Percentiles rank a stretch among this genome's conserved stretches.
Conservation (phyloP, 2,888 invertebrate species). For the Pedicia rivosa region DNA sequence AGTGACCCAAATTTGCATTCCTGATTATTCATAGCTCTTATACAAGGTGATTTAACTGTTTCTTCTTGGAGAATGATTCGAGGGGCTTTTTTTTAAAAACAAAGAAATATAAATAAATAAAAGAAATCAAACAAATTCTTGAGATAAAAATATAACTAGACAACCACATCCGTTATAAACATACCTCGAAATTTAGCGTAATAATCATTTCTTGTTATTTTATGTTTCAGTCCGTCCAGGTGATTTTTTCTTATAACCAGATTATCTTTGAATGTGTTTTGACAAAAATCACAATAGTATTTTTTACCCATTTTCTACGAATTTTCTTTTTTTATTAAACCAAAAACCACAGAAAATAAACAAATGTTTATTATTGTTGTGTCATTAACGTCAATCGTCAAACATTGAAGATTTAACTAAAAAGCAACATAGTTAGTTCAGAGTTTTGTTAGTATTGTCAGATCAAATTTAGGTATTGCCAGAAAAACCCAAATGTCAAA, state of each 20-base stretch:
- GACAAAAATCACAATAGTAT: conserved; percentile 28
- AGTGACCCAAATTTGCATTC: conserved; percentile 22
- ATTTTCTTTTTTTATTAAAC: too few relatives aligned
- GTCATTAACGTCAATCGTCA: too few relatives aligned
- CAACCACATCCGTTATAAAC: too few relatives aligned
- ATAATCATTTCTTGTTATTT: conserved; percentile 20
- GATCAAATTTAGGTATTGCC: too few relatives aligned
- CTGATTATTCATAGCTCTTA: conserved; percentile 16
- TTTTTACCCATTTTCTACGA: conserved; percentile 28
- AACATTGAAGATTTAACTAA: too few relatives aligned
- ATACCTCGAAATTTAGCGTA: conserved; percentile 15
- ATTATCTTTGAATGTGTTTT: conserved; percentile 26
- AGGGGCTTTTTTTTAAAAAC: not conserved
- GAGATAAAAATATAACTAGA: too few relatives aligned
- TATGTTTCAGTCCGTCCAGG: conserved; percentile 22
- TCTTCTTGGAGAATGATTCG: conserved; percentile 1
- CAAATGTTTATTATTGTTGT: too few relatives aligned
- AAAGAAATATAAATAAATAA: not conserved
- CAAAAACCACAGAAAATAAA: too few relatives aligned
- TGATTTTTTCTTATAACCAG: conserved; percentile 25
- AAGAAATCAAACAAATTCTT: not conserved
- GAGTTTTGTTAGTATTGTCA: too few relatives aligned
- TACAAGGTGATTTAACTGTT: conserved; percentile 15
- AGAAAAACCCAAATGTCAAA: too few relatives aligned
- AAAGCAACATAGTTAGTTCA: too few relatives aligned